phyloP scores from a whole-genome alignment of 2,888 invertebrate genomes.

The Drosophila quinaria region DNA sequence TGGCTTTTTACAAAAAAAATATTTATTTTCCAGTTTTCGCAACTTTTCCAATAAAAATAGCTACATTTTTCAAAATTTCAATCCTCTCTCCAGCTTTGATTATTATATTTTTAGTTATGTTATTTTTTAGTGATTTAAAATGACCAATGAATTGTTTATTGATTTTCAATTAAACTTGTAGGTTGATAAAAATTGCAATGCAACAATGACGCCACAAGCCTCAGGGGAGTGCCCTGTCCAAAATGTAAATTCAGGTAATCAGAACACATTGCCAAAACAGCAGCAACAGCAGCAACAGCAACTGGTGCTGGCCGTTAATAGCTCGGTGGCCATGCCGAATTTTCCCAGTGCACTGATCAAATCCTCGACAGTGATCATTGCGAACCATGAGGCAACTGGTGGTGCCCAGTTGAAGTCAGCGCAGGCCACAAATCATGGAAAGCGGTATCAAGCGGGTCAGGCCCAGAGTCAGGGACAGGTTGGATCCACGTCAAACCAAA shows the following conservation, averaged over 20 bases:
- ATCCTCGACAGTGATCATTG: slow-evolving; percentile 55
- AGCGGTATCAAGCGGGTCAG: slow-evolving; percentile 42
- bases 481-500: slow-evolving; percentile 61
- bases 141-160: background rate
- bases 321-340: slow-evolving; percentile 51
- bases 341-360: slow-evolving; percentile 65
- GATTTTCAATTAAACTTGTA: slow-evolving; percentile 31
- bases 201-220: slow-evolving; percentile 85
- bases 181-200: slow-evolving; percentile 90
- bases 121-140: no score
- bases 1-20: no score
- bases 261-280: slow-evolving; percentile 72
- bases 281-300: slow-evolving; percentile 52
- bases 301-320: slow-evolving; percentile 52
- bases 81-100: no score
- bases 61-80: no score
- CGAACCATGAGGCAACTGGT: slow-evolving; percentile 40
- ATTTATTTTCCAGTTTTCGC: no score
- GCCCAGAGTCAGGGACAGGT: slow-evolving; percentile 22
- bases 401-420: slow-evolving; percentile 33
- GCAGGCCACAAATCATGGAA: slow-evolving; percentile 46
- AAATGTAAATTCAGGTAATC: slow-evolving; percentile 74
- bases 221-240: slow-evolving; percentile 64
- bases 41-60: no score
- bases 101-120: no score